Percentiles rank a stretch among this genome's conserved stretches.
Evolutionary conservation across 2,113 vertebrate genomes (phyloP).

Genomic region (Pollachius pollachius): DNA sequence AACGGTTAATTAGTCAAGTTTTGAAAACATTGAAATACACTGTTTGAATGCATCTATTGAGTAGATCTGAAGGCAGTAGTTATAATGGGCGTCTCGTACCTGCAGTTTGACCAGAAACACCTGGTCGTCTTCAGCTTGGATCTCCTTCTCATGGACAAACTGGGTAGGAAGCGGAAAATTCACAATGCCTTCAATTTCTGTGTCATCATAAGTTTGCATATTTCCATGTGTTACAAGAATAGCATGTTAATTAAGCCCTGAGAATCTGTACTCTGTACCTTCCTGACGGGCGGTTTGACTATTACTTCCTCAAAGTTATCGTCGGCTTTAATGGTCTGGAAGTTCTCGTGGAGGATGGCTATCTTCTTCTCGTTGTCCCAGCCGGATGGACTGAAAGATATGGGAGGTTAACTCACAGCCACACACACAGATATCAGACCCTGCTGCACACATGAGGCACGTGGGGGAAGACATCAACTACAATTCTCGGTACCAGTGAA

Average conservation of each 20-base stretch:
- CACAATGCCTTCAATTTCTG: neutral
- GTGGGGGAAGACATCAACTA: neutral
- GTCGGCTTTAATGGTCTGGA: constrained; percentile 91
- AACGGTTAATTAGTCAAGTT: neutral
- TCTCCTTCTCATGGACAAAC: constrained; percentile 99
- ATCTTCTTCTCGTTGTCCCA: constrained; percentile 99
- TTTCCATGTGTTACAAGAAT: no score
- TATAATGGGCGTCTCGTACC: constrained; percentile 66
- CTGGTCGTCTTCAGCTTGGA: constrained; percentile 96
- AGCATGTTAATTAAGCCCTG: neutral
- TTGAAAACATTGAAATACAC: neutral
- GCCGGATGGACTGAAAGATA: constrained; percentile 85
- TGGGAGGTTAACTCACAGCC: constrained; percentile 16
- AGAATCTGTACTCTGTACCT: constrained; percentile 73
- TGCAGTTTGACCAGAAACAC: constrained; percentile 97
- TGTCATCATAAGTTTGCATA: no score
- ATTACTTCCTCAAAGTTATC: constrained; percentile 94
- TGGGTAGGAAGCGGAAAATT: constrained; percentile 56
- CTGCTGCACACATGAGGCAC: neutral
- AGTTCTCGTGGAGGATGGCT: constrained; percentile 95
- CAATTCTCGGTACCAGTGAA: no score
- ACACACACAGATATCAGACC: neutral
- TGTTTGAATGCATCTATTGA: neutral
- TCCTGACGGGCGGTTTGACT: constrained; percentile 93
- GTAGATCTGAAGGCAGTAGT: no score